phyloP scores from a whole-genome alignment of 2,888 invertebrate species.

The Lithophane ornitopus region DNA sequence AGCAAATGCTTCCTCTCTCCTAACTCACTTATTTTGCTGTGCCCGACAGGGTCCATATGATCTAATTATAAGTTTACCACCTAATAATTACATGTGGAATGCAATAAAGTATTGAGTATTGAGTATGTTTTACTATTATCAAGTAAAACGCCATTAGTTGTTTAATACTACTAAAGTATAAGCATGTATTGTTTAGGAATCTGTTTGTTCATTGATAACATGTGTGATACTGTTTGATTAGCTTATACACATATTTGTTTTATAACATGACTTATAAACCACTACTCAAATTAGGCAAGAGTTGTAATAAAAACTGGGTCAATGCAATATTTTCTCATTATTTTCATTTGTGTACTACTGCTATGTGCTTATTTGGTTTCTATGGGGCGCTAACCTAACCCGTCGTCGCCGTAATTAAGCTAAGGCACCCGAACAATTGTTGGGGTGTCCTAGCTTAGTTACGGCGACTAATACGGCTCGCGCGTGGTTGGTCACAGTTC shows the following conservation, averaged over 20 bases:
- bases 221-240: conserved; percentile 22
- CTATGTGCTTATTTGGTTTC: background rate
- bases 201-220: conserved; percentile 41
- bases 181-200: conserved; percentile 2
- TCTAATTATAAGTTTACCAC: no score
- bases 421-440: no score
- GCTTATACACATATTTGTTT: conserved; percentile 35
- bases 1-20: no score
- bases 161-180: background rate
- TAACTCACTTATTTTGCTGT: no score
- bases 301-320: conserved; percentile 21
- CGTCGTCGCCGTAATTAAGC: no score
- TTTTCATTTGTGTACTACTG: background rate
- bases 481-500: no score
- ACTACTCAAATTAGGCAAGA: conserved; percentile 9
- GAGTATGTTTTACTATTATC: background rate
- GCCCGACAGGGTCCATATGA: no score
- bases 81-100: no score
- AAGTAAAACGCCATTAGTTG: background rate
- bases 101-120: no score
- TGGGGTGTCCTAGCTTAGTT: no score
- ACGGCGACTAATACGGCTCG: no score
- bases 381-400: background rate
- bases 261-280: background rate
- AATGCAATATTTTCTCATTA: background rate